Percentiles rank a stretch among this genome's conserved stretches.
These are phyloP conservation scores for Drosophila kepulauana DNA, from an alignment of 1,140 invertebrate genomes.

Conservation along the genomic window DNA sequence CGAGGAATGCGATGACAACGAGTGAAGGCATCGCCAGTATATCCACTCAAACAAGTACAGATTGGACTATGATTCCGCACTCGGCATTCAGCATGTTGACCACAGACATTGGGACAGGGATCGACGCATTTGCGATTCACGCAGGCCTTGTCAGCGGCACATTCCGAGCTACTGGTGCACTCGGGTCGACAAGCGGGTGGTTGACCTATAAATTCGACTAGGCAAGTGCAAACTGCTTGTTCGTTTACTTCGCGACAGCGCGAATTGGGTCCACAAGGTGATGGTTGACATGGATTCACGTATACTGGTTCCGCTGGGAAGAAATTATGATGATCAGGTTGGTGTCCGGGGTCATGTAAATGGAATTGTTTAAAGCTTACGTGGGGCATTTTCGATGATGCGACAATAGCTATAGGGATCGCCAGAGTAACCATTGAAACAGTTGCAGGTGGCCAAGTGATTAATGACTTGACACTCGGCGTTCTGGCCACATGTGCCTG, in stretches of 20 bases:
- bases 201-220: conserved; percentile 90
- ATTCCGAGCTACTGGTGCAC: conserved; percentile 91
- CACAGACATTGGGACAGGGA: conserved; percentile 92
- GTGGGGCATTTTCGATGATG: conserved; percentile 86
- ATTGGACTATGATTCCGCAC: conserved; percentile 91
- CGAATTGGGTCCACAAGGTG: conserved; percentile 90
- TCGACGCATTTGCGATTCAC: conserved; percentile 93
- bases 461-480: conserved; percentile 90
- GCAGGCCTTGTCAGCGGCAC: conserved; percentile 90
- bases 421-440: conserved; percentile 88
- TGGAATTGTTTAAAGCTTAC: conserved; percentile 85
- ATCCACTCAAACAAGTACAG: conserved; percentile 90
- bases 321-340: conserved; percentile 10
- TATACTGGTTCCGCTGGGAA: conserved; percentile 71
- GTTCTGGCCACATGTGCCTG: conserved; percentile 90
- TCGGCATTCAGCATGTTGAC: conserved; percentile 90
- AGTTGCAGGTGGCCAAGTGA: conserved; percentile 91
- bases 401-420: conserved; percentile 88
- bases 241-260: conserved; percentile 87
- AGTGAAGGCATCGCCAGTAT: conserved; percentile 90
- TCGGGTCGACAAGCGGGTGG: conserved; percentile 92
- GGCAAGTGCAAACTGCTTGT: conserved; percentile 91
- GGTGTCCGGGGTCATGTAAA: background rate
- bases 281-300: conserved; percentile 89
- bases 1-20: conserved; percentile 84